Conservation (phyloP, 2,113 vertebrate species). For the Apus apus region DNA sequence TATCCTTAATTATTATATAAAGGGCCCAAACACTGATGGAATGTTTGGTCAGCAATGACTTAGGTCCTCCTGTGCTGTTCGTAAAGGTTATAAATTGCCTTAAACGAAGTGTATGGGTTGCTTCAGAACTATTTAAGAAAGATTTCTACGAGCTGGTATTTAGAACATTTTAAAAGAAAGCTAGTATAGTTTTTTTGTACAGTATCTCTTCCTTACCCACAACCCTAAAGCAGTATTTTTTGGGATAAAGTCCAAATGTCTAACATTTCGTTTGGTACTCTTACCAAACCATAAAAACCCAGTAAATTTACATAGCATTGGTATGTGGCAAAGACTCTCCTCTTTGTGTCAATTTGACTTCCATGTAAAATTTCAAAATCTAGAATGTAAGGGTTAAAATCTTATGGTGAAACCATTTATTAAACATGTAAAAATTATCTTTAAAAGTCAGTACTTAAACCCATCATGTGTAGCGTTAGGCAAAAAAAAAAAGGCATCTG, state of each 20-base stretch:
- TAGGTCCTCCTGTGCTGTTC: not conserved
- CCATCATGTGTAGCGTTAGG: not conserved
- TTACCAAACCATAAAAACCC: not conserved
- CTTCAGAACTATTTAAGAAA: not conserved
- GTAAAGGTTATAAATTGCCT: not conserved
- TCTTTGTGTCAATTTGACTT: not conserved
- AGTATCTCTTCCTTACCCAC: not conserved
- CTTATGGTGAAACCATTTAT: not conserved
- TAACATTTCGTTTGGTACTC: not conserved
- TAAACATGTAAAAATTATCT: not conserved
- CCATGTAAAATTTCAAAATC: not conserved
- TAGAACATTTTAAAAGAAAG: not conserved
- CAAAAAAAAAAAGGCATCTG: accelerated
- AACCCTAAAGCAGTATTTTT: not conserved
- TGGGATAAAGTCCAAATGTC: not conserved
- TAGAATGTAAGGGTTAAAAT: not conserved
- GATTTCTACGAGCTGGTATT: not conserved
- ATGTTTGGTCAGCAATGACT: not conserved
- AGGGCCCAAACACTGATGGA: not conserved
- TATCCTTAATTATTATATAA: not conserved
- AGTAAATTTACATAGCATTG: not conserved
- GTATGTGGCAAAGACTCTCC: not conserved
- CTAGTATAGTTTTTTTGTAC: not conserved
- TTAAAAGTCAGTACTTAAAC: not conserved
- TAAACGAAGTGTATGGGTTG: not conserved